Evolutionary conservation across 92 coral and sea anemone species (phyloP), one percentile per base, ranked within the genome.

Genomic region (Diadumene lineata): DNA sequence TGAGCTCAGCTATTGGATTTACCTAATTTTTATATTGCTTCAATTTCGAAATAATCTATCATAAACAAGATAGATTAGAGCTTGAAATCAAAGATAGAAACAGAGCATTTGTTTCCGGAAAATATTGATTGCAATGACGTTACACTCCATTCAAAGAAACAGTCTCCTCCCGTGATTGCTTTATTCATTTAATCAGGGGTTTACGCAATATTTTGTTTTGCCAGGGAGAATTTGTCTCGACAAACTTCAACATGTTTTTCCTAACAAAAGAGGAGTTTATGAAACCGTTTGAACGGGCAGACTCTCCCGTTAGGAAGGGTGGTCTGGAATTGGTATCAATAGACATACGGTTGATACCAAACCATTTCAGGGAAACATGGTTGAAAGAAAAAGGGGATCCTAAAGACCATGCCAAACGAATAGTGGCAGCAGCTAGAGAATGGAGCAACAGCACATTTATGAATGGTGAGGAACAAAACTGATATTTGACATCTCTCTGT

Each of bases 321-420:
- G 82, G 86, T 11, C 77, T 82, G 43, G 53, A 82, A 9, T 68
- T 82, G 17, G 77, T 82, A 43, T 82, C 86, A 69, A 68, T 68
- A 60, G 82, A 46, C 50, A 82, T 76, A 18, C 68, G 60, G 27
- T 13, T 22, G 0, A 62, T 74, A n/a, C 62, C 34, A 17, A 70
- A 79, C 26, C 27, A 74, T 26, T 65, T 19, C 34, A 22, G 60
- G 8, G 25, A 58, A 60, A 70, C 69, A 30, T 79, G 84, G 84
- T 21, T 50, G 48, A 57, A 67, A 43, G 56, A 70, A 34, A 72
- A 72, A 22, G 84, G 84, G n/a, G 69, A 82, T 48, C 75, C 86
- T 2, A 28, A 0, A 17, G 76, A 32, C 46, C 62, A 75, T 64
- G 82, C 75, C 8, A 62, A 56, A 26, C 28, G 57, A 22, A 55